A percentile compares a stretch with the other conserved stretches of the same genome.
phyloP scores from a whole-genome alignment of 1,140 invertebrate species.

The Atta colombica region DNA sequence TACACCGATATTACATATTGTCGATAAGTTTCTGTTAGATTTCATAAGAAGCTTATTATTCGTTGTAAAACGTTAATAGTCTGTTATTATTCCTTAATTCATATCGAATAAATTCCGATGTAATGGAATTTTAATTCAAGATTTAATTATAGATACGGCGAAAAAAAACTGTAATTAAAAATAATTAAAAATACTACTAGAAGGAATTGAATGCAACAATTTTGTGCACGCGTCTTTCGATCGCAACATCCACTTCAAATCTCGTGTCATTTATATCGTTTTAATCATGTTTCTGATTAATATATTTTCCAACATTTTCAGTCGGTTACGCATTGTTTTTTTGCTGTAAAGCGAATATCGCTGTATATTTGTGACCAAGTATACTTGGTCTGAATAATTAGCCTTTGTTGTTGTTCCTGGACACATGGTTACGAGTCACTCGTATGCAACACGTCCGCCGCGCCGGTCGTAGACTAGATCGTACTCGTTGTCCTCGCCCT shows the following conservation, averaged over 20 bases:
- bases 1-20: slow-evolving; percentile 6
- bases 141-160: neutral
- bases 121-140: neutral
- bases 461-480: neutral
- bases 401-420: neutral
- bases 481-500: neutral
- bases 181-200: neutral
- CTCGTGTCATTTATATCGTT: neutral
- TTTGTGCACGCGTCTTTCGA: neutral
- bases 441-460: slow-evolving; percentile 32
- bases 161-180: neutral
- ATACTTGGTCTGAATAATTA: slow-evolving; percentile 1
- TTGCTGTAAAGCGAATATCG: neutral
- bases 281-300: neutral
- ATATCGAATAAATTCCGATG: neutral
- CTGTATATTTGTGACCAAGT: neutral
- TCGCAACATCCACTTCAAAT: neutral
- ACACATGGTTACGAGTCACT: neutral
- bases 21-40: neutral
- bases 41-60: neutral
- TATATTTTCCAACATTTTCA: slow-evolving; percentile 1
- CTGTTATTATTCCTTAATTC: neutral
- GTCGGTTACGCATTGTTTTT: neutral
- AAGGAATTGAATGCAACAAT: neutral
- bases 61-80: neutral